phyloP scores from a whole-genome alignment of 1,140 invertebrate species.

The Drosophila asahinai region DNA sequence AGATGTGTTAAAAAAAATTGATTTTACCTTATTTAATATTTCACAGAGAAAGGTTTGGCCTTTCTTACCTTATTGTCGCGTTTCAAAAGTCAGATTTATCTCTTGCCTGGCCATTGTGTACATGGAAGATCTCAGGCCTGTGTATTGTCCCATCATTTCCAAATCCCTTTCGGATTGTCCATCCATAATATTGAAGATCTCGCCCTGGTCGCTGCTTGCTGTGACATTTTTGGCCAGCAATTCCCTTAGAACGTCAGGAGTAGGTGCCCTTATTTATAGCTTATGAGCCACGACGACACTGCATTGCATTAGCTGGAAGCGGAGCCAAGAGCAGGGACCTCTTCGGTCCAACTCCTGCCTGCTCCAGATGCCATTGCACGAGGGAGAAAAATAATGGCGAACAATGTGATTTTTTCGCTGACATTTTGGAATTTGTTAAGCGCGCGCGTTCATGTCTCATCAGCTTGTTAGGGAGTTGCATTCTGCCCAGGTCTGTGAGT shows the following conservation, averaged over 20 bases:
- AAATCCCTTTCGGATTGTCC: constrained; percentile 28
- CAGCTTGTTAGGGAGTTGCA: constrained; percentile 78
- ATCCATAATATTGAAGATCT: constrained; percentile 59
- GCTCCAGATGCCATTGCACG: constrained; percentile 54
- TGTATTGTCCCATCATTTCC: constrained; percentile 62
- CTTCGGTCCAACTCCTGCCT: constrained; percentile 14
- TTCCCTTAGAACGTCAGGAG: constrained; percentile 26
- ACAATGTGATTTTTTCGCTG: constrained; percentile 83
- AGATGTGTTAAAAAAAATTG: not conserved
- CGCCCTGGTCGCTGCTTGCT: constrained; percentile 27
- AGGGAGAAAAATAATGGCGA: constrained; percentile 76
- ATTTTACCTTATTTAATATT: not conserved
- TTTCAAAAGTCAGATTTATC: constrained; percentile 11
- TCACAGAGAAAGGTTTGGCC: too few species aligned
- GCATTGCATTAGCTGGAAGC: constrained; percentile 71
- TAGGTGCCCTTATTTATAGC: constrained; percentile 84
- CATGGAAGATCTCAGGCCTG: constrained; percentile 3
- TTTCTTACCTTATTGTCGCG: not conserved
- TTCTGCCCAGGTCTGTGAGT: constrained; percentile 21
- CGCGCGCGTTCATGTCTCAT: constrained; percentile 84
- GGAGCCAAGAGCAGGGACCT: not conserved
- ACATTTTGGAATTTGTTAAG: constrained; percentile 84
- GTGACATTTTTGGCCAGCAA: constrained; percentile 62
- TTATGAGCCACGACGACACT: constrained; percentile 76
- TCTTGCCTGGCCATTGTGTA: constrained; percentile 13